phyloP scores from a whole-genome alignment of 2,797 vertebrate genomes.

The Aphelocoma californica region DNA sequence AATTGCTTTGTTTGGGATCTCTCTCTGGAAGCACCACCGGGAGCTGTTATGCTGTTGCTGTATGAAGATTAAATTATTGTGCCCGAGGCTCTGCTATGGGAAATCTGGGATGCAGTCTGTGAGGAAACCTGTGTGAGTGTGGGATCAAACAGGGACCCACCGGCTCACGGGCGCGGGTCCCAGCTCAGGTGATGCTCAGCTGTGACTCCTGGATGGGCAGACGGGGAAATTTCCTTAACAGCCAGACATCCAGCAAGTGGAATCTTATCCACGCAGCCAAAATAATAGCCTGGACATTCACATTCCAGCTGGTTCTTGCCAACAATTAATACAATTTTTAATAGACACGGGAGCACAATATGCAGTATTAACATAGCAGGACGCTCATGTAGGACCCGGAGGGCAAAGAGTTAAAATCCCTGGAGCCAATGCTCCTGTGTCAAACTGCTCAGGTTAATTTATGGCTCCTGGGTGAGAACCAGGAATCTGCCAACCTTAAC shows the following conservation, averaged over 20 bases:
- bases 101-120: not conserved
- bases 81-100: not conserved
- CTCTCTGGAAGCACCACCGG: not conserved
- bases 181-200: not conserved
- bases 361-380: not conserved
- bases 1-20: not conserved
- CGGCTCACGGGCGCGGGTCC: not conserved
- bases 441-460: not conserved
- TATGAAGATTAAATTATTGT: not conserved
- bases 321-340: not conserved
- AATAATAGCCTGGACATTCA: not conserved
- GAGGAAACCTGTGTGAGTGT: not conserved
- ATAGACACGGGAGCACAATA: not conserved
- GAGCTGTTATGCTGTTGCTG: too few species aligned
- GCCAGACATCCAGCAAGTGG: not conserved
- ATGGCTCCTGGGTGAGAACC: not conserved
- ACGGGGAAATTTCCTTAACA: not conserved
- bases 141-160: not conserved
- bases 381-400: not conserved
- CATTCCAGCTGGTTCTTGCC: not conserved
- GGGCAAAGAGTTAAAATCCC: not conserved
- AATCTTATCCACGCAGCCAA: not conserved
- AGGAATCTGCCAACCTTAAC: not conserved
- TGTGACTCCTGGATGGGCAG: not conserved
- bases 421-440: not conserved